Base-by-base conservation (phyloP, 2,113 vertebrate genomes). In the Paraplagusia blochii region DNA sequence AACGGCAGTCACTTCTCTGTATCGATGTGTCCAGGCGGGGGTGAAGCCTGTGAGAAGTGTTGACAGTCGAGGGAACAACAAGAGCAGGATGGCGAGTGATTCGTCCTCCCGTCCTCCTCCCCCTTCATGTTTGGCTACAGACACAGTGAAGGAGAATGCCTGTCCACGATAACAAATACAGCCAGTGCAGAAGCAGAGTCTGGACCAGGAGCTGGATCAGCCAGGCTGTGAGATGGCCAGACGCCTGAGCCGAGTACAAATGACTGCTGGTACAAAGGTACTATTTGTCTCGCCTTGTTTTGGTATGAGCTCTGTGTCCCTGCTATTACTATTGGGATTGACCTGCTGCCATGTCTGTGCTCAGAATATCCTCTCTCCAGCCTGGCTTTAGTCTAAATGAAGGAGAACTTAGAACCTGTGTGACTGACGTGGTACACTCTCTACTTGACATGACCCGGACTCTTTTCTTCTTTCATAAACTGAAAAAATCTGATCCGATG, bases 31-130 rank as follows among this genome's bases (percentile, higher is more conserved):
- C 72, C 53, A 74, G 83, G 83, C 75, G 69, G 83, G 83, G 84
- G 77, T 83, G 80, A 84, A 67, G 76, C 52, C 63, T 68, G 74
- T 52, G 81, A 85, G 76, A 71, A 65, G 78, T 80, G 85, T 82
- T 90, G 88, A 89, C 87, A 87, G 86, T 80, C 63, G 77, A 82
- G 78, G 81, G 81, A 90, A 89, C 87, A 88, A 84, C 83, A 76
- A 66, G 66, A 74, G 76, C 66, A 71, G 76, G 71, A 74, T 76
- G 60, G 64, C 46, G 65, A 89, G 85, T 85, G 86, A 90, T 85
- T 89, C 84, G 68, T 86, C 82, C 69, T 62, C 72, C 63, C n/a
- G n/a, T n/a, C 69, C 72, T 65, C 78, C 72, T 53, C 83, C 74
- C 80, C 84, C 22, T 2, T 29, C 22, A 29, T 84, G 83, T 87